Base-by-base conservation (phyloP, 2,113 vertebrate genomes). In the Entomyzon cyanotis region DNA sequence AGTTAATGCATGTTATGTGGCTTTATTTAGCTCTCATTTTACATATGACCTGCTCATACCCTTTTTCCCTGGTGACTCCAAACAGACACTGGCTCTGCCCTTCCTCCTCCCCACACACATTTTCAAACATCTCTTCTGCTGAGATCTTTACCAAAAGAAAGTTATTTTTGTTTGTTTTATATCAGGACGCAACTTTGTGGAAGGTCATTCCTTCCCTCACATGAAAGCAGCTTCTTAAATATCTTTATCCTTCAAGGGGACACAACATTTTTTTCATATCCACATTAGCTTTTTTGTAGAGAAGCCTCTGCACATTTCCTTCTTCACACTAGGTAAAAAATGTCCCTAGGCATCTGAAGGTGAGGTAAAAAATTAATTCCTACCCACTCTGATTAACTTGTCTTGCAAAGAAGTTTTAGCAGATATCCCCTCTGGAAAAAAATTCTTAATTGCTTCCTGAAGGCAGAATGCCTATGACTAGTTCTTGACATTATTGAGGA, bases 351-450 rank as follows among this genome's bases (percentile, higher is more conserved):
- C 75, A 52, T 87, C 59, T 94, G 74, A 85, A 96, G 70, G 58
- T 87, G 52, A 87, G 14, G 42, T 39, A 73, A 93, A 95, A 85
- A 77, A 62, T 30, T 74, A 92, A 94, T 82, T 90, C 68, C 20
- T 91, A 68, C 30, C 19, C 14, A 74, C 31, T 93, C 58, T 82
- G 88, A 95, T 95, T 95, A 96, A 94, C 63, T 63, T 84, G 71
- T 74, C 95, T 94, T 52, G 35, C 47, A 86, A 95, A 89, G 28
- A 55, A 64, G 58, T 90, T 94, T 91, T 74, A 85, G 31, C 87
- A 93, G 53, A 73, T 82, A 87, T 44, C 16, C 81, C 83, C 67
- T 56, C 85, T 84, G 86, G 84, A 94, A 94, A 89, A 86, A 64
- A 39, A 1, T 7, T 27, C 44, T 87, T 93, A 94, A 93, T 96